A percentile compares a stretch with the other conserved stretches of the same genome.
Evolutionary conservation across 2,888 invertebrate species (phyloP).

Genomic region (Megastigmus dorsalis): DNA sequence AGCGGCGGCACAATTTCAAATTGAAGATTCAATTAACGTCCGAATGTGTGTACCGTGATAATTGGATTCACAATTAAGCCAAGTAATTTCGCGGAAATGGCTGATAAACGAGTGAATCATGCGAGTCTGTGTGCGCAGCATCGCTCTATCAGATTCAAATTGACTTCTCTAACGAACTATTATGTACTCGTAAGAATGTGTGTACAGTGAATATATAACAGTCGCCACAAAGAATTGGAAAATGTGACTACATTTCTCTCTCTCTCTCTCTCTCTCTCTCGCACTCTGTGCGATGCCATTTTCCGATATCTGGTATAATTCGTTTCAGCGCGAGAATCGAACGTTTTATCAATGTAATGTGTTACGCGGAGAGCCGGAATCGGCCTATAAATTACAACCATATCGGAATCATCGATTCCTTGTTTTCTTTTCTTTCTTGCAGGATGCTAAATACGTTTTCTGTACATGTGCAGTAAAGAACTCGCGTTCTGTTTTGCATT

Average conservation of each 20-base stretch:
- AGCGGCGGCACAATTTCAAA: background rate
- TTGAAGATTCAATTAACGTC: constrained; percentile 34
- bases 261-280: too few relatives aligned
- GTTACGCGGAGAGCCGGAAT: background rate
- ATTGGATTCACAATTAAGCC: constrained; percentile 33
- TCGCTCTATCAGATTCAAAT: constrained; percentile 30
- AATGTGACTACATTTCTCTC: constrained; percentile 15
- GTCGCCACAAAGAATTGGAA: constrained; percentile 3
- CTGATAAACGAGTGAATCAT: constrained; percentile 23
- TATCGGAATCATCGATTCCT: background rate
- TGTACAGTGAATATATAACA: background rate
- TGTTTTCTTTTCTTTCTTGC: background rate
- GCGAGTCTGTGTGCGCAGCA: background rate
- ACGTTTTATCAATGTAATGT: constrained; percentile 13
- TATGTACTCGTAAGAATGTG: background rate
- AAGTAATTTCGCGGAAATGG: constrained; percentile 37
- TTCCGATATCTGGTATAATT: background rate
- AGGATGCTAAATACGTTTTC: background rate
- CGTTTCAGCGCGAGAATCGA: background rate
- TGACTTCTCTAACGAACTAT: background rate
- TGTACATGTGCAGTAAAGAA: too few relatives aligned
- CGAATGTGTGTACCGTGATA: background rate
- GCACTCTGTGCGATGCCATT: too few relatives aligned
- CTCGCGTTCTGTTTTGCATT: too few relatives aligned
- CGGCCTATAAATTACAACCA: constrained; percentile 6